Base-by-base conservation (phyloP, 2,888 invertebrate genomes). In the Sinelater perroti region DNA sequence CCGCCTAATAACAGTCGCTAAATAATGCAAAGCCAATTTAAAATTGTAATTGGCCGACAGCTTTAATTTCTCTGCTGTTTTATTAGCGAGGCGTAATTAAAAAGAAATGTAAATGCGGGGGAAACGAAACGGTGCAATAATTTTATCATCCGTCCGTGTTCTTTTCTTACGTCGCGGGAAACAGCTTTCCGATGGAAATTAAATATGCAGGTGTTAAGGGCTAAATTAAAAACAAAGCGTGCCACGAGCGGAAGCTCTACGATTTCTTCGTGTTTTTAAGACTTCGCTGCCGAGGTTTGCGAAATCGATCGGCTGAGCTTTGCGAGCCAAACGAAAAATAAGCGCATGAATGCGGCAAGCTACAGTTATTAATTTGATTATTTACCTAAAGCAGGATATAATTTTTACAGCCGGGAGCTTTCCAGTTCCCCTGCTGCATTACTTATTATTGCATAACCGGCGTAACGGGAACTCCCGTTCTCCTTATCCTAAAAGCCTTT, bases 11-110 rank as follows among this genome's bases (percentile, higher is more conserved):
- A 33, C 26, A 61, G 51, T 56, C 58, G 60, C 44, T 59, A 52
- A 55, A 54, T 63, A 59, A 59, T 52, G 52, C 56, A 53, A 53
- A 60, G 35, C 51, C 46, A 60, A 60, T 60, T 60, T 60, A 47
- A 52, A 60, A 60, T 60, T 56, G 56, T 56, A 56, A 60, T 60
- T 56, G 56, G 17, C 56, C 14, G 10, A 20, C 52, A 30, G 52
- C 53, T 60, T 60, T 60, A 52, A 60, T 56, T 60, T 52, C 35
- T 40, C 40, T 47, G 52, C 56, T 52, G 60, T 60, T 57, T 57
- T 56, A 52, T 51, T 59, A 42, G 53, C 56, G 47, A 47, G 38
- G 52, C 44, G 33, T 10, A 49, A 50, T 50, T 56, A 54, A 54
- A 59, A 59, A 36, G 50, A 54, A 59, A 59, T 42, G 44, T 54